A percentile compares a stretch with the other conserved stretches of the same genome.
phyloP scores from a whole-genome alignment of 2,888 invertebrate genomes.

The Biston betularia region DNA sequence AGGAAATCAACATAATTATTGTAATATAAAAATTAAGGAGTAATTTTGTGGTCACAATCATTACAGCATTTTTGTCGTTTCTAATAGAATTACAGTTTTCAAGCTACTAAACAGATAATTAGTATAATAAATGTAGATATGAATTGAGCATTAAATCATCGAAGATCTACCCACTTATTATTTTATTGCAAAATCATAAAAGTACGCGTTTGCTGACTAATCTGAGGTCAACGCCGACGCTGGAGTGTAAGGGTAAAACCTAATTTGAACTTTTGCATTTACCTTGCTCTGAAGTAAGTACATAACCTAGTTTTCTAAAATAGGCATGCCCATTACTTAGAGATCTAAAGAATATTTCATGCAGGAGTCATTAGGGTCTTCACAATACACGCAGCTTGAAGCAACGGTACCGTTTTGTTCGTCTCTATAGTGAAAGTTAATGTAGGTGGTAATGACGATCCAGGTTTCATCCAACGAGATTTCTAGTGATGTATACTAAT shows the following conservation, averaged over 20 bases:
- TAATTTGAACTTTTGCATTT: conserved; percentile 19
- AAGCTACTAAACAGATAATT: conserved; percentile 1
- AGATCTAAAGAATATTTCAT: conserved; percentile 38
- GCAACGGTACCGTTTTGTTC: conserved; percentile 38
- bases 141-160: conserved; percentile 4
- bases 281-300: conserved; percentile 19
- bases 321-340: conserved; percentile 34
- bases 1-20: background rate
- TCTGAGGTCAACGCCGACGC: conserved; percentile 2
- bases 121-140: conserved; percentile 1
- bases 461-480: conserved; percentile 34
- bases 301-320: conserved; percentile 32
- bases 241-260: conserved; percentile 8
- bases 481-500: conserved; percentile 25
- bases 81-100: background rate
- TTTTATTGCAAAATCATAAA: conserved; percentile 7
- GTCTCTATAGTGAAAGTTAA: conserved; percentile 35
- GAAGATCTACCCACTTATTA: conserved; percentile 6
- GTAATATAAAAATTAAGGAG: background rate
- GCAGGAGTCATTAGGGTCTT: conserved; percentile 38
- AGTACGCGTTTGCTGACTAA: conserved; percentile 2
- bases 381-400: conserved; percentile 34
- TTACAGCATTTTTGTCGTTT: background rate
- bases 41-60: background rate
- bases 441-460: conserved; percentile 38